phyloP scores from a whole-genome alignment of 2,888 invertebrate species.

The Nephrotoma guestfalica region DNA sequence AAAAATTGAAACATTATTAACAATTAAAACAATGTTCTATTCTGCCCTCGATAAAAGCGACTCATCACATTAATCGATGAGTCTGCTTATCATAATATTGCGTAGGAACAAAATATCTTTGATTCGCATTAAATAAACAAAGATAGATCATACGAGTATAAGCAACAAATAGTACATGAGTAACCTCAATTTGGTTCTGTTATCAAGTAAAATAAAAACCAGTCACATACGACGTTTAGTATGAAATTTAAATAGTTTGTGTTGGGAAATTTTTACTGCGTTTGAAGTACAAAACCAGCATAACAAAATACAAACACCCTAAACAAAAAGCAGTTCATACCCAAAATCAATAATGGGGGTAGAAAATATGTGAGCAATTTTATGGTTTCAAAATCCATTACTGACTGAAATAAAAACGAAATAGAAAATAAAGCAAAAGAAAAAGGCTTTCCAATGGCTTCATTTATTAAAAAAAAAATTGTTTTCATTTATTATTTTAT shows the following conservation, averaged over 20 bases:
- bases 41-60: too few species aligned
- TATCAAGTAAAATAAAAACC: neutral
- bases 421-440: neutral
- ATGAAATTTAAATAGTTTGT: neutral
- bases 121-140: too few species aligned
- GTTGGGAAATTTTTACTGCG: neutral
- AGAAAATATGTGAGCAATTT: neutral
- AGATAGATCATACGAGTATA: too few species aligned
- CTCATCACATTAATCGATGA: too few species aligned
- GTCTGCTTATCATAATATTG: too few species aligned
- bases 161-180: too few species aligned
- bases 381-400: constrained; percentile 2
- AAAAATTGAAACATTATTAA: too few species aligned
- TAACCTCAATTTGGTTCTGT: too few species aligned
- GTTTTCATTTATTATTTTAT: neutral
- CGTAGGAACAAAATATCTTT: too few species aligned
- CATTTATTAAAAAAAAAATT: neutral
- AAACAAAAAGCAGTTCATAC: neutral
- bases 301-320: neutral
- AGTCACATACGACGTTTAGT: neutral
- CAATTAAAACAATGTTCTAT: too few species aligned
- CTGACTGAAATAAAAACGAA: neutral
- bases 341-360: constrained; percentile 1
- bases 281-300: neutral
- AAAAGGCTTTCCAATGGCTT: neutral